Percentiles rank a stretch among this genome's conserved stretches.
These are phyloP conservation scores for Cinclus mexicanus DNA, from an alignment of 2,113 vertebrate species.

Conservation along the genomic window DNA sequence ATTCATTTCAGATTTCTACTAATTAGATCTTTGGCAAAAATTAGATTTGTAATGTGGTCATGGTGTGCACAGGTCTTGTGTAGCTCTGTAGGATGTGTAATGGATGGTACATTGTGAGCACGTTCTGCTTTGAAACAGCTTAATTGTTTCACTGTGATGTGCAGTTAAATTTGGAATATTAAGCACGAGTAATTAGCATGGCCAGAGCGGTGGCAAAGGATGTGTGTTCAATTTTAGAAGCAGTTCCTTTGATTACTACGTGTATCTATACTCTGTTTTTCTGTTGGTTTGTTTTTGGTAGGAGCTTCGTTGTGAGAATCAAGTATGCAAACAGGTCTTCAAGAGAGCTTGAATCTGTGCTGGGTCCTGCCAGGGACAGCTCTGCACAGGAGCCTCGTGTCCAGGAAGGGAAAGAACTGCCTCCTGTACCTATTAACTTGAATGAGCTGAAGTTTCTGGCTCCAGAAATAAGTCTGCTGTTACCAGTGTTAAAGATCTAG, in stretches of 20 bases:
- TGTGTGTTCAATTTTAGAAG: background rate
- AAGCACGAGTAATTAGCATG: background rate
- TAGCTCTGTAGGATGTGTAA: background rate
- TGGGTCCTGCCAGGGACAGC: background rate
- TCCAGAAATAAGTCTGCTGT: background rate
- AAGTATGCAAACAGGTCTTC: conserved; percentile 84
- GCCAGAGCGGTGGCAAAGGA: background rate
- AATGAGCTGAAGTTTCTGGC: background rate
- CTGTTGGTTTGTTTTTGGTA: background rate
- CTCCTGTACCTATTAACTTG: background rate
- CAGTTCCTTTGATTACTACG: background rate
- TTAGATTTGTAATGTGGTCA: background rate
- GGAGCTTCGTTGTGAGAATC: conserved; percentile 86
- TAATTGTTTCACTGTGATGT: background rate
- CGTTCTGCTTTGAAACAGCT: background rate
- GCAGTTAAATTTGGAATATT: background rate
- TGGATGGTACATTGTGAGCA: background rate
- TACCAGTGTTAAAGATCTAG: background rate
- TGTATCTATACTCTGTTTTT: background rate
- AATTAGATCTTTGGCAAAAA: background rate
- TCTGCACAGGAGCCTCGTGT: background rate
- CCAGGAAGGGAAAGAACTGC: background rate
- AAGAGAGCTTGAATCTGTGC: conserved; percentile 66
- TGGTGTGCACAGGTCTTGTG: background rate
- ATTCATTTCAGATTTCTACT: conserved; percentile 1